These are phyloP conservation scores for Andrena praecox DNA, from an alignment of 2,888 invertebrate species.

Conservation along the genomic window DNA sequence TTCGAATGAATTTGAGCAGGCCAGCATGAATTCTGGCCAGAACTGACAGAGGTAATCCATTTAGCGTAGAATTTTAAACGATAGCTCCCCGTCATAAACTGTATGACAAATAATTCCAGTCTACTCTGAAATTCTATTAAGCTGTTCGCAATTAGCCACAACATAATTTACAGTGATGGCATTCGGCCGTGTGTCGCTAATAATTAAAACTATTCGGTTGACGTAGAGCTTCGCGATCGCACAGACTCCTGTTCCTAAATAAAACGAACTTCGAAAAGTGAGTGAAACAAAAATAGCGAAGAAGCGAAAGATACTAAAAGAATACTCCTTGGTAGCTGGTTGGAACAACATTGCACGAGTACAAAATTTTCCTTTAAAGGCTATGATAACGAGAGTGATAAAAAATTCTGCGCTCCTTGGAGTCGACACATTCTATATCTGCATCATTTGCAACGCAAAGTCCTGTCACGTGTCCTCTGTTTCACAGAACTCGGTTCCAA, in stretches of 20 bases:
- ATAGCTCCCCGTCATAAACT: not conserved
- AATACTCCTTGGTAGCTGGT: not conserved
- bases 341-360: not conserved
- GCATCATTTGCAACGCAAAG: not conserved
- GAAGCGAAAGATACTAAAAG: not conserved
- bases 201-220: slow-evolving; percentile 51
- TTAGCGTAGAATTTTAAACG: not conserved
- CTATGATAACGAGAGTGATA: not conserved
- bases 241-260: not conserved
- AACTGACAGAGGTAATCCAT: not conserved
- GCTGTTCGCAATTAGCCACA: slow-evolving; percentile 53
- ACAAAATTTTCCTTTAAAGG: not conserved
- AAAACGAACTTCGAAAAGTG: not conserved
- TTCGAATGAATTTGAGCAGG: not conserved
- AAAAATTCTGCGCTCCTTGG: not conserved
- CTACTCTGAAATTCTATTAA: slow-evolving; percentile 70
- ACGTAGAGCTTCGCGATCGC: slow-evolving; percentile 15
- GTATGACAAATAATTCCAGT: slow-evolving; percentile 27
- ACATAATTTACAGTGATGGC: slow-evolving; percentile 60
- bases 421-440: not conserved
- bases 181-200: slow-evolving; percentile 48
- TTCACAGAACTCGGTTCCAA: not conserved
- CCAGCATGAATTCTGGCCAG: not conserved
- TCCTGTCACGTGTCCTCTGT: not conserved
- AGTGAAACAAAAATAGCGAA: not conserved